phyloP scores from a whole-genome alignment of 2,113 vertebrate genomes.

The Lynx canadensis region DNA sequence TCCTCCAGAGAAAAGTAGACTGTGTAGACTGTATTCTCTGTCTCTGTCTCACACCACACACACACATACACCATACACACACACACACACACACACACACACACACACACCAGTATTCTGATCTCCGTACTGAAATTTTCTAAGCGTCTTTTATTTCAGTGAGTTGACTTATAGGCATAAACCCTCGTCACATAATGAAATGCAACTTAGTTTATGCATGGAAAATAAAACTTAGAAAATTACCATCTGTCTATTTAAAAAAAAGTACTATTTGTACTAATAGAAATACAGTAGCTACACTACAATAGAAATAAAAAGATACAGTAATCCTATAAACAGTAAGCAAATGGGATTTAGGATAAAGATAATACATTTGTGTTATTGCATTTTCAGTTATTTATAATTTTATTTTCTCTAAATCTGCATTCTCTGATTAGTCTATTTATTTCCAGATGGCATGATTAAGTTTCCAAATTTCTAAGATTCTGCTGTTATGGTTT shows the following conservation, averaged over 20 bases:
- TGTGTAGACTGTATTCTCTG: neutral
- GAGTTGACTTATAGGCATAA: neutral
- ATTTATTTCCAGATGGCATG: conserved; percentile 64
- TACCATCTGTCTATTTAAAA: neutral
- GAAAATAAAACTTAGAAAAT: neutral
- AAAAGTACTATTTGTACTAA: neutral
- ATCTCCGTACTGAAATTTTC: neutral
- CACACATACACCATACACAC: neutral
- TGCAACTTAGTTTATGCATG: neutral
- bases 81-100: neutral
- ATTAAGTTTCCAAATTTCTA: conserved; percentile 56
- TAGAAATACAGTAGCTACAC: neutral
- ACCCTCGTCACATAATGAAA: neutral
- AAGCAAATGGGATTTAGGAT: neutral
- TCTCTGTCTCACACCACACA: neutral
- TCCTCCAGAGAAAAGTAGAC: neutral
- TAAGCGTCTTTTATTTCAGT: neutral
- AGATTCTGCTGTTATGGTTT: conserved; percentile 47
- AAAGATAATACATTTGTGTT: neutral
- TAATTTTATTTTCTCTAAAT: conserved; percentile 58
- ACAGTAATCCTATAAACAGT: neutral
- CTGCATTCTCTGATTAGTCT: conserved; percentile 52
- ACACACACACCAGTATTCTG: neutral
- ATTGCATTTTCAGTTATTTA: conserved; percentile 32
- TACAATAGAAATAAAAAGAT: neutral